Percentiles rank a stretch among this genome's conserved stretches.
phyloP scores from a whole-genome alignment of 1,140 invertebrate species.

The Muscidifurax raptorellus region DNA sequence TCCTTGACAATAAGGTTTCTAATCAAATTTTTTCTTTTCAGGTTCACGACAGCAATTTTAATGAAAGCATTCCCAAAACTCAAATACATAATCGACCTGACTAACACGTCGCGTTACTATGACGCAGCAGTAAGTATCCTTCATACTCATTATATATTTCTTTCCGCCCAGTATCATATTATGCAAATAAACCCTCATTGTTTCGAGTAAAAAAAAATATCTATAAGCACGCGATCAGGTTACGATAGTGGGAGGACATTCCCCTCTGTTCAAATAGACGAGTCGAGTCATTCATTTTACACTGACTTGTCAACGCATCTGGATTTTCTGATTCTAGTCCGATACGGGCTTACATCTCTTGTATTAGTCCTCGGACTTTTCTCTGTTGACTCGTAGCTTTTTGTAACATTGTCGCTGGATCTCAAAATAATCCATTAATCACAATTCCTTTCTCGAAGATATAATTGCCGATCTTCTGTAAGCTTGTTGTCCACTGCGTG shows the following conservation, averaged over 20 bases:
- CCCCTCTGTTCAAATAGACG: background rate
- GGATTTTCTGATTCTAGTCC: background rate
- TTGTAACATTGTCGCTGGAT: slow-evolving; percentile 7
- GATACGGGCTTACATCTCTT: background rate
- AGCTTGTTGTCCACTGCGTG: background rate
- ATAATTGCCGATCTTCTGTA: background rate
- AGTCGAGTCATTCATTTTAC: background rate
- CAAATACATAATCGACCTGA: slow-evolving; percentile 82
- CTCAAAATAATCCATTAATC: slow-evolving; percentile 10
- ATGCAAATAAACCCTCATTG: background rate
- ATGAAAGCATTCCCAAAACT: slow-evolving; percentile 76
- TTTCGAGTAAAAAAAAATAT: background rate
- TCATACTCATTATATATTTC: background rate
- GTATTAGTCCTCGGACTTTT: background rate
- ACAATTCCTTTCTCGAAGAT: background rate
- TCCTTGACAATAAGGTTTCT: background rate
- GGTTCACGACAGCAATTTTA: slow-evolving; percentile 74
- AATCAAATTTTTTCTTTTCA: slow-evolving; percentile 63
- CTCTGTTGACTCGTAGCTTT: background rate
- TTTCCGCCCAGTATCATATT: background rate
- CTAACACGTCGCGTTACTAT: slow-evolving; percentile 83
- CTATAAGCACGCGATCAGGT: background rate
- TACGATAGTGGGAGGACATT: background rate
- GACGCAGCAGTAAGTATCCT: slow-evolving; percentile 71
- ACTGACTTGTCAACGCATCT: slow-evolving; percentile 1